These are phyloP conservation scores for Chelonus formosanus DNA, from an alignment of 2,888 invertebrate genomes.

Conservation along the genomic window DNA sequence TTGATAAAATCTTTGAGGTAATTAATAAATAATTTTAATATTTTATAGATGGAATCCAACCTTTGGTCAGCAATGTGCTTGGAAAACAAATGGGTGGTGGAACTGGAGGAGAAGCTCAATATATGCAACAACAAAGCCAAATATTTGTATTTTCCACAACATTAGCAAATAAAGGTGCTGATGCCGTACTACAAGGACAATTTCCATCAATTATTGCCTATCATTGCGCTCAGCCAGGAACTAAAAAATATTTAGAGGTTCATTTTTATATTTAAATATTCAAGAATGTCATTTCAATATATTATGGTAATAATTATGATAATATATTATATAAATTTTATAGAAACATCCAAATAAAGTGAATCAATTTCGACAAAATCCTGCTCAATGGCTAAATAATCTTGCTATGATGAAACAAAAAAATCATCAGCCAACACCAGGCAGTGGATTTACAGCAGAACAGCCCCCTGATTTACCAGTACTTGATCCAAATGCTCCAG, in stretches of 20 bases:
- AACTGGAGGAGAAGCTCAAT: constrained; percentile 82
- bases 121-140: constrained; percentile 96
- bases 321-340: constrained; percentile 52
- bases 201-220: constrained; percentile 92
- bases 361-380: constrained; percentile 85
- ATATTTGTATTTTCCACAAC: constrained; percentile 97
- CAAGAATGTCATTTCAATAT: neutral
- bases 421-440: constrained; percentile 68
- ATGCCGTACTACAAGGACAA: constrained; percentile 88
- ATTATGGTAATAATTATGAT: neutral
- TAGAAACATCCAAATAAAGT: constrained; percentile 91
- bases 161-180: constrained; percentile 94
- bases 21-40: no score
- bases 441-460: constrained; percentile 58
- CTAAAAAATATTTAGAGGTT: constrained; percentile 93
- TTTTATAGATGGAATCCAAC: constrained; percentile 75
- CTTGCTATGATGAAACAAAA: constrained; percentile 80
- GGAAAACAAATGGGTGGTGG: constrained; percentile 78
- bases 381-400: constrained; percentile 82
- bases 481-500: constrained; percentile 59
- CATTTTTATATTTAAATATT: constrained; percentile 6
- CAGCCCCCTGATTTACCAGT: constrained; percentile 61
- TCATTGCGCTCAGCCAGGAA: constrained; percentile 94
- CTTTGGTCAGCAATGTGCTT: constrained; percentile 80
- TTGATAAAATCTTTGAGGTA: neutral